Evolutionary conservation across 2,113 vertebrate species (phyloP), one percentile per base, ranked within the genome.

Genomic region (Tricholaema leucomelas): DNA sequence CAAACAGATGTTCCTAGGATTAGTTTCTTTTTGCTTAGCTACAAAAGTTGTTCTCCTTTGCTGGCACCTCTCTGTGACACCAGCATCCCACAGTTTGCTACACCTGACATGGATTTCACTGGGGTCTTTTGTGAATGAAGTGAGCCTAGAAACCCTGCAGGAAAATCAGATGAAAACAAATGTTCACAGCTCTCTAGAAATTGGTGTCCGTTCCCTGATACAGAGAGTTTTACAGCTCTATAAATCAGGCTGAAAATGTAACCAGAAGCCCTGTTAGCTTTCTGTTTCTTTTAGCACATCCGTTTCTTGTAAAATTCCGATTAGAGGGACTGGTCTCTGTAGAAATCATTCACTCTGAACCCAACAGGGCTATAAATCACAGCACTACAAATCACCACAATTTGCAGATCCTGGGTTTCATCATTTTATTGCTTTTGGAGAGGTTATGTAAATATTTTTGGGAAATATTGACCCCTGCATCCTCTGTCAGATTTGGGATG

Each of bases 271-370:
- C 89, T 80, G 83, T 85, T 94, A 93, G 95, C 87, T 95, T 92
- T 93, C 95, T 95, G 93, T 96, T 97, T 96, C 95, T 95, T 95
- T 96, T 93, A 96, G 96, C 95, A 95, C 95, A 96, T 97, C 96
- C 95, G 94, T 96, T 97, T 95, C 96, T 97, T 97, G 96, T 96
- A 97, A 97, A 95, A 97, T 91, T 90, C 93, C 70, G 94, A 96
- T 96, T 96, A 96, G 94, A 95, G 94, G 90, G 91, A 90, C 95
- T 93, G 91, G 93, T 94, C 93, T 96, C 93, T 86, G 93, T 94
- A 95, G 92, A 96, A 94, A 89, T 95, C 81, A 93, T 95, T 96
- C 94, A 82, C 78, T 94, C 95, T 87, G 90, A 96, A 87, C 96
- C 93, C 91, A 91, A 78, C 71, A 90, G 89, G 86, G 86, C 92